Evolutionary conservation across 2,113 vertebrate genomes (phyloP).

Genomic region (Rynchops niger): DNA sequence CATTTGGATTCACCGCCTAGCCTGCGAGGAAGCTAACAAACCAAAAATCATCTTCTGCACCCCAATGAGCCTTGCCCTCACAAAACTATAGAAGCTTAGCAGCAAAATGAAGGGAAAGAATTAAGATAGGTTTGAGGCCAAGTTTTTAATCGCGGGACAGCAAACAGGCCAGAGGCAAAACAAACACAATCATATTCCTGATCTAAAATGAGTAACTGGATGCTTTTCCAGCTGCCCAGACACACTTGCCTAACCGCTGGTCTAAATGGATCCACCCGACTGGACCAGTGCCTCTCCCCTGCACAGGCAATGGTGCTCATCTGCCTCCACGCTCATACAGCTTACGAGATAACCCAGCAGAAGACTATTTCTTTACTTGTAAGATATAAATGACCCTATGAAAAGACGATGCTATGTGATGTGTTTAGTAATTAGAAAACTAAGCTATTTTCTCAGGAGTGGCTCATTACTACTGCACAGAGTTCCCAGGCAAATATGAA

Average conservation of each 20-base stretch:
- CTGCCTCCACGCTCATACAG: accelerated
- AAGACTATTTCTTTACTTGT: neutral
- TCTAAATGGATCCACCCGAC: neutral
- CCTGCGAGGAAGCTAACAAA: neutral
- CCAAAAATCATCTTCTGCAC: neutral
- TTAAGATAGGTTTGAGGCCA: neutral
- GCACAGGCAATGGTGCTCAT: neutral
- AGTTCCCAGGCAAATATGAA: neutral
- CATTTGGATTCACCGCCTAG: accelerated
- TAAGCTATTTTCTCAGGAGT: neutral
- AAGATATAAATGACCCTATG: neutral
- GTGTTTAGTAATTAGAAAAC: neutral
- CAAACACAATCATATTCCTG: neutral
- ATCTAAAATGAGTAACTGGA: neutral
- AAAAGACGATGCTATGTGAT: neutral
- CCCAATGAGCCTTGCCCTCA: neutral
- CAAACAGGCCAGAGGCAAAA: neutral
- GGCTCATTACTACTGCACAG: neutral
- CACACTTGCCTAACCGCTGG: neutral
- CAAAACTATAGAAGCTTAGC: neutral
- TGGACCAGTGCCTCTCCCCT: neutral
- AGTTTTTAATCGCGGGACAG: neutral
- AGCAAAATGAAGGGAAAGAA: neutral
- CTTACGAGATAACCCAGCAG: neutral
- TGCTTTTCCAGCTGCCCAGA: neutral